Evolutionary conservation across 2,797 vertebrate genomes (phyloP).

Genomic region (Anas capensis): DNA sequence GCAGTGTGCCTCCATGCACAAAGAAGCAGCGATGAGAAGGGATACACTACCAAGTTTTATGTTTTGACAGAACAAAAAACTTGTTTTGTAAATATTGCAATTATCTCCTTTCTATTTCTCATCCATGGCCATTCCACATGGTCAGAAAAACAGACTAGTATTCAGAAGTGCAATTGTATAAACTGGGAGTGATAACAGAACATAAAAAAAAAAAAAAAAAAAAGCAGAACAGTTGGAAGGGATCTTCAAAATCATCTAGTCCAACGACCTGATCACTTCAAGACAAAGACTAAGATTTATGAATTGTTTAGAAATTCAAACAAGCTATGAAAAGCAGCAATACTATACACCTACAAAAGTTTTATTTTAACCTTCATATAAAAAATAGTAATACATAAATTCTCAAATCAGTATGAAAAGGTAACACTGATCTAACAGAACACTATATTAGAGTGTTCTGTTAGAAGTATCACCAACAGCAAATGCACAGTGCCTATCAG

Average conservation of each 20-base stretch:
- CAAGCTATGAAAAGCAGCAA: not conserved
- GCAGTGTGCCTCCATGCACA: not conserved
- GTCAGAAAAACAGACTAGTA: not conserved
- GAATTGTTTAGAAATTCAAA: not conserved
- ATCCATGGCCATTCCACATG: not conserved
- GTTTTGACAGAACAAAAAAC: not conserved
- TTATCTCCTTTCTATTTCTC: not conserved
- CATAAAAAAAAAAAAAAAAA: not conserved
- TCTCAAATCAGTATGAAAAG: not conserved
- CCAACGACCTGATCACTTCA: not conserved
- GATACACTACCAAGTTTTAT: not conserved
- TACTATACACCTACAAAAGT: not conserved
- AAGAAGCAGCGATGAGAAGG: not conserved
- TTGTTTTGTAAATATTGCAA: not conserved
- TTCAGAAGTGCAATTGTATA: not conserved
- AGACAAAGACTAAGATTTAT: not conserved
- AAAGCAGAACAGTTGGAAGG: not conserved
- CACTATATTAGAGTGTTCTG: not conserved
- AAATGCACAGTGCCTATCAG: not conserved
- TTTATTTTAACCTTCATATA: not conserved
- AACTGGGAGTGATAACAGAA: not conserved
- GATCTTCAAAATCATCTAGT: not conserved
- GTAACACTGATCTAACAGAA: not conserved
- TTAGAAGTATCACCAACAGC: not conserved
- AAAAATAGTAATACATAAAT: not conserved